Evolutionary conservation across 2,888 invertebrate genomes (phyloP).

Genomic region (Nycteola revayana): DNA sequence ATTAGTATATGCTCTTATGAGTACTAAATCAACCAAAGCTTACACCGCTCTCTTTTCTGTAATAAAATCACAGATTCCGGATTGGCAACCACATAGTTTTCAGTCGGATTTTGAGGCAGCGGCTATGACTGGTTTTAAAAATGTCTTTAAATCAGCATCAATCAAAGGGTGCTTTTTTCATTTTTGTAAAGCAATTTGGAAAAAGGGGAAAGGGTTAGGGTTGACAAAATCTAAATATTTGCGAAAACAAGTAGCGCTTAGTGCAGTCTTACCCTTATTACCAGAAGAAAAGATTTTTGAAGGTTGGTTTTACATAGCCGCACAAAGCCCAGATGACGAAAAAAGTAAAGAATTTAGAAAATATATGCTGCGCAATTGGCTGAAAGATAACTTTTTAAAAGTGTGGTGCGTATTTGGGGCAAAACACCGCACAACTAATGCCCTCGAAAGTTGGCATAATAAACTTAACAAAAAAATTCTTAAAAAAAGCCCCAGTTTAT

Average conservation of each 20-base stretch:
- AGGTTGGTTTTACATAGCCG: constrained; percentile 5
- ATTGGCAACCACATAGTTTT: constrained; percentile 6
- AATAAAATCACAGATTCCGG: constrained; percentile 6
- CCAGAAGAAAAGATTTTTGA: constrained; percentile 1
- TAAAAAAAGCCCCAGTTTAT: constrained; percentile 4
- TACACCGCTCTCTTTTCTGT: constrained; percentile 7
- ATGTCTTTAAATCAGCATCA: background rate
- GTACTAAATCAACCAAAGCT: constrained; percentile 2
- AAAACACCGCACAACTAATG: constrained; percentile 7
- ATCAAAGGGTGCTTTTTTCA: constrained; percentile 6
- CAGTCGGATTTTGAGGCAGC: constrained; percentile 4
- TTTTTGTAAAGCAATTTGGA: constrained; percentile 5
- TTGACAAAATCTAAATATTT: background rate
- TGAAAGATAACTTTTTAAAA: constrained; percentile 5
- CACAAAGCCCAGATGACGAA: constrained; percentile 4
- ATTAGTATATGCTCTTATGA: constrained; percentile 8
- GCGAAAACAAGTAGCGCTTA: constrained; percentile 2
- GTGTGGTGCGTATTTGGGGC: constrained; percentile 7
- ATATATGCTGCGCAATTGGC: background rate
- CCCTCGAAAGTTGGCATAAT: constrained; percentile 7
- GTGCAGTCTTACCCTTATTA: constrained; percentile 6
- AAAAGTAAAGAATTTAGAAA: constrained; percentile 4
- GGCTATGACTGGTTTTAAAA: background rate
- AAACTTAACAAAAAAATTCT: constrained; percentile 4
- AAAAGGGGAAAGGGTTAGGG: constrained; percentile 2